phyloP scores from a whole-genome alignment of 30 jellyfish, hydroid and myxozoan species.

The Cassiopea xamachana region DNA sequence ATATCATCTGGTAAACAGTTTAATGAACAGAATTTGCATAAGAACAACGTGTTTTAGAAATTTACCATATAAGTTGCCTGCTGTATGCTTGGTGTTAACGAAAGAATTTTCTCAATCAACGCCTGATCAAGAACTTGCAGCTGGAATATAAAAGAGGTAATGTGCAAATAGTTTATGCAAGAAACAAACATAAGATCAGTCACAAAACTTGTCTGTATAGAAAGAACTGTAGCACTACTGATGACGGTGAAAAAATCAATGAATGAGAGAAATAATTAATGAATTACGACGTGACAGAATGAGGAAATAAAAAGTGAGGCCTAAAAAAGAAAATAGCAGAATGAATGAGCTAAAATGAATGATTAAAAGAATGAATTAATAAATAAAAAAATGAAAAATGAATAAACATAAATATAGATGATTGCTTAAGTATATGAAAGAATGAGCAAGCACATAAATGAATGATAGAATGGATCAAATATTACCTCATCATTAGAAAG shows the following conservation, averaged over 20 bases:
- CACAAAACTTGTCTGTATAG: neutral
- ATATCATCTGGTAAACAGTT: no score
- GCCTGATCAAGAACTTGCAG: constrained; percentile 68
- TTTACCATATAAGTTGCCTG: constrained; percentile 93
- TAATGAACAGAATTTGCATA: neutral
- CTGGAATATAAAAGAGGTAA: constrained; percentile 23
- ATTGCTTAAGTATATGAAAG: neutral
- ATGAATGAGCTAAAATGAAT: neutral
- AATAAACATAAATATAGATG: neutral
- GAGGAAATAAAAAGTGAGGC: neutral
- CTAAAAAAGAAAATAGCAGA: neutral
- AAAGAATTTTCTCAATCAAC: constrained; percentile 72
- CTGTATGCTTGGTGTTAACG: constrained; percentile 77
- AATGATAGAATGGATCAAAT: neutral
- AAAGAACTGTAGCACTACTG: neutral
- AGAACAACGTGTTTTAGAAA: neutral
- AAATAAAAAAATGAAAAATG: neutral
- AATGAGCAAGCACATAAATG: neutral
- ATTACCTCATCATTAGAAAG: constrained; percentile 71
- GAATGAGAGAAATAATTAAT: neutral
- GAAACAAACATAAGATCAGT: neutral
- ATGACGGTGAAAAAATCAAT: neutral
- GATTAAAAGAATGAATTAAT: neutral
- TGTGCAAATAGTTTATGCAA: neutral
- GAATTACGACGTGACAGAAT: neutral